Evolutionary conservation across 2,888 invertebrate species (phyloP), one percentile per base, ranked within the genome.

Genomic region (Leucoptera coffeella): DNA sequence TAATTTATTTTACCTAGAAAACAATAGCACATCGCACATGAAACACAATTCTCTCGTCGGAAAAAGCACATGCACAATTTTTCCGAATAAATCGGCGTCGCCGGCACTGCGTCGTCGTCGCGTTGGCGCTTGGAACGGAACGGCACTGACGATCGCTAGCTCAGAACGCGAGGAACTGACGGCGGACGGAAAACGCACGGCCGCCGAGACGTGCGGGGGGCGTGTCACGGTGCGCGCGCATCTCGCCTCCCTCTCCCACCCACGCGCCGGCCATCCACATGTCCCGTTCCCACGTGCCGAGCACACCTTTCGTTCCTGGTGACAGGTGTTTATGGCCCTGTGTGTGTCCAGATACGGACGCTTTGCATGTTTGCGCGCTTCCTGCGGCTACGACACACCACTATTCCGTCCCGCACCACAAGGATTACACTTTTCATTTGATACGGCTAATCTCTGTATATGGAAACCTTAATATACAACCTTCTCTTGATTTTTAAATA

Each of bases 11-110:
- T 65, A 69, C 69, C 69, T 69, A 69, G 60, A 59, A 64, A 69
- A 69, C 62, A 67, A 69, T 61, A 60, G 64, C 67, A 69, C 67
- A 67, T 69, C 56, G 58, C 69, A 67, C 65, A 59, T 57, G 49
- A 67, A 65, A 65, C 56, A 67, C 67, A 65, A 65, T 61, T 55
- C 57, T 54, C 47, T 53, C 49, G 50, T 56, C 65, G 67, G 67
- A 65, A 67, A 69, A 62, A 62, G 67, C 67, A 69, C 67, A 69
- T 65, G 61, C 67, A 69, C 67, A 69, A 67, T 67, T 69, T 22
- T 65, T 65, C 67, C 67, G 65, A 65, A 61, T 60, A 59, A 57
- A n/a, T n/a, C n/a, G 64, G 57, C 25, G 52, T 64, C 64, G 59
- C 64, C 62, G 64, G 55, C 58, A 62, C 62, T 57, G 62, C 58